A percentile compares a stretch with the other conserved stretches of the same genome.
These are phyloP conservation scores for Mycetomoellerius zeteki DNA, from an alignment of 1,140 invertebrate genomes.

Conservation along the genomic window DNA sequence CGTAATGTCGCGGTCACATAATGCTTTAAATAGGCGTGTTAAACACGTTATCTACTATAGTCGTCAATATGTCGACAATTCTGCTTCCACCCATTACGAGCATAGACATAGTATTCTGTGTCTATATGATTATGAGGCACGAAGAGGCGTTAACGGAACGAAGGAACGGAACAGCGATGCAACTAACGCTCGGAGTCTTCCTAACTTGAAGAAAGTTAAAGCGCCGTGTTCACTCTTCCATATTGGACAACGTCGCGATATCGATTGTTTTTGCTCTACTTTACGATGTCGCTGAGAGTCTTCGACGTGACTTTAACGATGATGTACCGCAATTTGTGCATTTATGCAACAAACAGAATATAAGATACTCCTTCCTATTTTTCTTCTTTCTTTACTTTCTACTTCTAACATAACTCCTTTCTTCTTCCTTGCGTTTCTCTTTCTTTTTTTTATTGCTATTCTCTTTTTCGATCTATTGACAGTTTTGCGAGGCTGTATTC, in stretches of 20 bases:
- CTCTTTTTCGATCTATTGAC: neutral
- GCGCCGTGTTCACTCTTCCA: neutral
- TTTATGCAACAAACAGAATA: slow-evolving; percentile 20
- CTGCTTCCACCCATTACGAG: slow-evolving; percentile 20
- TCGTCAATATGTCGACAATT: neutral
- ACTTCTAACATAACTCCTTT: too few species aligned
- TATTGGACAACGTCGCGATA: neutral
- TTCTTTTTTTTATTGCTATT: neutral
- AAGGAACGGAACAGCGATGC: neutral
- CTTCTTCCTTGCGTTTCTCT: neutral
- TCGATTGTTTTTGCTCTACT: slow-evolving; percentile 31
- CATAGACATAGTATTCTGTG: too few species aligned
- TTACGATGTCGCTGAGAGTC: slow-evolving; percentile 24
- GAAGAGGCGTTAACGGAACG: neutral
- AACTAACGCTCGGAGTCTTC: neutral
- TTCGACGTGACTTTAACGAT: slow-evolving; percentile 47
- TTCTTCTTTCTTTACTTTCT: neutral
- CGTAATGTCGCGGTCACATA: slow-evolving; percentile 46
- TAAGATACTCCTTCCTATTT: slow-evolving; percentile 10
- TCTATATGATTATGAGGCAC: neutral
- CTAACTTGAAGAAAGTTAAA: slow-evolving; percentile 10
- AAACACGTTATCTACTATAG: slow-evolving; percentile 35
- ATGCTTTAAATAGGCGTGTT: slow-evolving; percentile 46
- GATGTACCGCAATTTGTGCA: slow-evolving; percentile 6
- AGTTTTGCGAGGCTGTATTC: neutral